phyloP scores from a whole-genome alignment of 2,797 vertebrate species.

The Nothura maculosa region DNA sequence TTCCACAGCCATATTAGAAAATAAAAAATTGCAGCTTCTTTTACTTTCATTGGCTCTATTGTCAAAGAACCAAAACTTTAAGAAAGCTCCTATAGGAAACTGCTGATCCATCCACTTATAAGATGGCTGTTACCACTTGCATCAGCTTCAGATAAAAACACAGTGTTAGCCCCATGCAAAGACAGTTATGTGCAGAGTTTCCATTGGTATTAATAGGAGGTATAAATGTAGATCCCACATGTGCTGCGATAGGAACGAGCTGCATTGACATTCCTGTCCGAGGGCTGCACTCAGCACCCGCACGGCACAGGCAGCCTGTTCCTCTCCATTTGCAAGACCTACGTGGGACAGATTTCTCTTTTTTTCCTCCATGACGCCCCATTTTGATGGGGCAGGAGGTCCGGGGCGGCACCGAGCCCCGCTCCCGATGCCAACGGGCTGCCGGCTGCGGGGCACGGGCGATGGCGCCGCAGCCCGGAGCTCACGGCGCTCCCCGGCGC shows the following conservation, averaged over 20 bases:
- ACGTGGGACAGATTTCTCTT: neutral
- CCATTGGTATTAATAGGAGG: conserved; percentile 71
- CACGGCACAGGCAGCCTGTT: conserved; percentile 17
- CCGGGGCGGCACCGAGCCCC: too few species aligned
- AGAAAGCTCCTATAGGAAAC: neutral
- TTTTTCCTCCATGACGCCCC: neutral
- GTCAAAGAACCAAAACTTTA: neutral
- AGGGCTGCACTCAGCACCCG: conserved; percentile 58
- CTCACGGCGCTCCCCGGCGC: too few species aligned
- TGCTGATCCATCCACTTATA: neutral
- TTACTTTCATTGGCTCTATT: neutral
- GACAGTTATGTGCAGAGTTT: conserved; percentile 23
- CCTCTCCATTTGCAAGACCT: conserved; percentile 38
- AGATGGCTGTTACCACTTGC: conserved; percentile 21
- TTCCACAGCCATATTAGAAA: neutral
- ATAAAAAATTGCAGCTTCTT: neutral
- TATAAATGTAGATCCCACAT: conserved; percentile 70
- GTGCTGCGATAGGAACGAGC: conserved; percentile 59
- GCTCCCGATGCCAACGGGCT: too few species aligned
- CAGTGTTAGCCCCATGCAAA: neutral
- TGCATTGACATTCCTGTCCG: conserved; percentile 66
- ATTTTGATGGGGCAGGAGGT: too few species aligned
- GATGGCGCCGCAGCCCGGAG: too few species aligned
- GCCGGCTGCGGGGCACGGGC: too few species aligned
- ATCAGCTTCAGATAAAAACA: conserved; percentile 59